Base-by-base conservation (phyloP, 2,888 invertebrate genomes). In the Drosophila anomelani region DNA sequence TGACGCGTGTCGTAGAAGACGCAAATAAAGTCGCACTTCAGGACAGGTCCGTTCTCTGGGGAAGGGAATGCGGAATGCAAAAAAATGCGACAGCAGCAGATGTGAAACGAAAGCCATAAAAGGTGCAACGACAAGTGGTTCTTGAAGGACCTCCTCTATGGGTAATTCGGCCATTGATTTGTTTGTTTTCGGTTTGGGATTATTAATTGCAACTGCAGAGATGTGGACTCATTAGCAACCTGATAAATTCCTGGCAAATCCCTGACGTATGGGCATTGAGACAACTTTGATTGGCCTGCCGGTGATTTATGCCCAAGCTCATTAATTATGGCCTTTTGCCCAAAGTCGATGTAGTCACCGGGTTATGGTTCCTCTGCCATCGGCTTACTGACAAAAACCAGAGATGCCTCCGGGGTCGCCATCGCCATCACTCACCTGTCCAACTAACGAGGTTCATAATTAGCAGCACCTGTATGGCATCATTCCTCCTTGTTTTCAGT, bases 1-100 rank as follows among this genome's bases (percentile, higher is more conserved):
- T 81, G 83, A 81, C 67, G 81, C 85, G 77, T 85, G 71, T 78
- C 84, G 73, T 55, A 74, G 71, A 63, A 75, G 78, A 75, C 69
- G 73, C 74, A 75, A 73, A 74, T 79, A 74, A 67, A 66, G 49
- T 57, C 63, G 60, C 46, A 67, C 60, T 68, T 74, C 72, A 74
- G 63, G 47, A 46, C 38, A 20, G 34, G 9, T 34, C 34, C 34
- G 3, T 34, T 20, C 51, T 15, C 51, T 15, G 39, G 43, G 39
- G 46, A 29, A 41, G 53, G n/a, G 49, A 41, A 15, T 36, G 38
- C 34, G 9, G 10, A 41, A 41, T 12, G 41, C 20, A n/a, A 54
- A 47, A 47, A 56, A 56, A 17, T 47, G 41, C 36, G 32, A 26
- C 9, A 46, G 61, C 61, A 57, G 39, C 62, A 69, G 49, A 41